These are phyloP conservation scores for Acrobasis consociella DNA, from an alignment of 2,888 invertebrate species.

Conservation along the genomic window DNA sequence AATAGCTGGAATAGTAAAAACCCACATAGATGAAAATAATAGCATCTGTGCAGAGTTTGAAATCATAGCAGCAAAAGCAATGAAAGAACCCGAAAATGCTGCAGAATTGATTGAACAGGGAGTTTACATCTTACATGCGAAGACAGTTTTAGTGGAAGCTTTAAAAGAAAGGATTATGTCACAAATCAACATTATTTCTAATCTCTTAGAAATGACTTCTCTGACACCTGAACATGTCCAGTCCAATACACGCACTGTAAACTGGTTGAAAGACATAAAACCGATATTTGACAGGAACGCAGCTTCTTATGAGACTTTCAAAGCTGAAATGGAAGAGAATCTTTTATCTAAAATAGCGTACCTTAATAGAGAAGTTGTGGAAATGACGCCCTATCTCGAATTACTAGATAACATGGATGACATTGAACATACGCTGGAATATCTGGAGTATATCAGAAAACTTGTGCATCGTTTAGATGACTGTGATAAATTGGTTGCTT, in stretches of 20 bases:
- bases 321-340: slow-evolving; percentile 92
- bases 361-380: slow-evolving; percentile 87
- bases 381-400: slow-evolving; percentile 88
- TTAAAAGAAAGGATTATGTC: slow-evolving; percentile 87
- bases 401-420: slow-evolving; percentile 94
- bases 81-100: slow-evolving; percentile 89
- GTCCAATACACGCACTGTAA: slow-evolving; percentile 91
- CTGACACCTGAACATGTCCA: slow-evolving; percentile 89
- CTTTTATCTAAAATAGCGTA: slow-evolving; percentile 86
- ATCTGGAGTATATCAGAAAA: slow-evolving; percentile 89
- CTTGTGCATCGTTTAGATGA: slow-evolving; percentile 89
- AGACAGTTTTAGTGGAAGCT: slow-evolving; percentile 86
- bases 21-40: slow-evolving; percentile 85
- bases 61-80: slow-evolving; percentile 85
- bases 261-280: slow-evolving; percentile 91
- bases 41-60: slow-evolving; percentile 89
- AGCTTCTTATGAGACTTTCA: slow-evolving; percentile 89
- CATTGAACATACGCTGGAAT: slow-evolving; percentile 88
- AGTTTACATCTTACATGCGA: slow-evolving; percentile 90
- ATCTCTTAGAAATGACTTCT: slow-evolving; percentile 89
- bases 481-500: slow-evolving; percentile 88
- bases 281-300: slow-evolving; percentile 92
- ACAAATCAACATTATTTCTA: slow-evolving; percentile 85
- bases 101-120: slow-evolving; percentile 92
- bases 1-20: slow-evolving; percentile 83